Conservation (phyloP, 1,140 invertebrate genomes). For the Archegozetes longisetosus region DNA sequence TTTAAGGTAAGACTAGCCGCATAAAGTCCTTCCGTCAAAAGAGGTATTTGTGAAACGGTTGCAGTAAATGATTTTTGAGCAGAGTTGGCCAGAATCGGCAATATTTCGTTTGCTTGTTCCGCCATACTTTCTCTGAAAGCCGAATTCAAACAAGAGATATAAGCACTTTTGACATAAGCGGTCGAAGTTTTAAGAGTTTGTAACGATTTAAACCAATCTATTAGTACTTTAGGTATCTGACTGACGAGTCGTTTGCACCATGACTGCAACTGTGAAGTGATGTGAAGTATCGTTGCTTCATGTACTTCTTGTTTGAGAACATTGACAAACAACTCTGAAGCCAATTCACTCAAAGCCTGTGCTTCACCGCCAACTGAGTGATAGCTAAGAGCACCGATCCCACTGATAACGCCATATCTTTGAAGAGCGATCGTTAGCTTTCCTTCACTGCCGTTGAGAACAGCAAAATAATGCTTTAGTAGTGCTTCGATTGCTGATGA, state of each 20-base stretch:
- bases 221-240: slow-evolving; percentile 48
- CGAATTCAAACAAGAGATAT: slow-evolving; percentile 49
- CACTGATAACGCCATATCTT: slow-evolving; percentile 71
- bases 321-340: slow-evolving; percentile 51
- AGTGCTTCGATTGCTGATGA: slow-evolving; percentile 46
- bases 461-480: slow-evolving; percentile 54
- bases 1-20: slow-evolving; percentile 54
- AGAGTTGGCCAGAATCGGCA: slow-evolving; percentile 43
- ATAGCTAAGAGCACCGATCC: slow-evolving; percentile 58
- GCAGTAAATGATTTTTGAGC: slow-evolving; percentile 49
- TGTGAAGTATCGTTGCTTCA: slow-evolving; percentile 68
- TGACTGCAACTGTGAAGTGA: slow-evolving; percentile 55
- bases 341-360: slow-evolving; percentile 41
- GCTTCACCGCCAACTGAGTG: slow-evolving; percentile 46
- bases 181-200: slow-evolving; percentile 57
- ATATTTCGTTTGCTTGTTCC: slow-evolving; percentile 33
- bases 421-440: slow-evolving; percentile 76
- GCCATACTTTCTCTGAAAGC: slow-evolving; percentile 37
- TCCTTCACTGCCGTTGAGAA: slow-evolving; percentile 72
- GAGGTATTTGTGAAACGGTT: slow-evolving; percentile 37
- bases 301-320: slow-evolving; percentile 75
- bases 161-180: slow-evolving; percentile 53
- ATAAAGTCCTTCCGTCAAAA: slow-evolving; percentile 59
- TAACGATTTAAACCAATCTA: slow-evolving; percentile 55
- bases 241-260: slow-evolving; percentile 54